Conservation (phyloP, 2,888 invertebrate genomes). For the Troides helena region DNA sequence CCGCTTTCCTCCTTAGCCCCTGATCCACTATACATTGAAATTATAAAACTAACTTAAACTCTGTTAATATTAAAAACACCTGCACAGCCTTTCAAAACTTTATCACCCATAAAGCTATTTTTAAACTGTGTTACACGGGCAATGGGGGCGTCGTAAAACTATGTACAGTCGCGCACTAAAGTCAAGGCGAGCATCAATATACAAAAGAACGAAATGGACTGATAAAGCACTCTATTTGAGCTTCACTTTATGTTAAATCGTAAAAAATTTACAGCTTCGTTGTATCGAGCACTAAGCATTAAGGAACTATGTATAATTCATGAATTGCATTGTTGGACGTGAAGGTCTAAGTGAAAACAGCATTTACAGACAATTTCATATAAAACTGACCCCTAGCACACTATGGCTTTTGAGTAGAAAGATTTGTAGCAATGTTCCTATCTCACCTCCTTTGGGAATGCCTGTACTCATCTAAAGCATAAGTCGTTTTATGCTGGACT, state of each 20-base stretch:
- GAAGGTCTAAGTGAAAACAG: too few species aligned
- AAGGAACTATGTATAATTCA: conserved; percentile 20
- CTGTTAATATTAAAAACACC: background rate
- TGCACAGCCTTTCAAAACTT: conserved; percentile 1
- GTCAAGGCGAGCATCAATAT: conserved; percentile 46
- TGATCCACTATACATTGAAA: too few species aligned
- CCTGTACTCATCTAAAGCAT: too few species aligned
- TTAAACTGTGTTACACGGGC: conserved; percentile 7
- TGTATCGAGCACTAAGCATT: conserved; percentile 13
- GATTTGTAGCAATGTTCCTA: too few species aligned
- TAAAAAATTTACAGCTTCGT: conserved; percentile 24
- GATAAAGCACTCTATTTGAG: conserved; percentile 60
- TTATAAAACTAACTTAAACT: too few species aligned
- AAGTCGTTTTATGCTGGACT: too few species aligned
- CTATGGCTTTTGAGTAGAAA: too few species aligned
- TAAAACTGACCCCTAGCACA: too few species aligned
- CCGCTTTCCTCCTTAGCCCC: too few species aligned
- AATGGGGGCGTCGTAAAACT: conserved; percentile 8
- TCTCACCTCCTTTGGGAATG: too few species aligned
- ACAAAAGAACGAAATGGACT: conserved; percentile 72
- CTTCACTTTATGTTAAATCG: conserved; percentile 46
- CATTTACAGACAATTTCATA: too few species aligned
- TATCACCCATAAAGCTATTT: conserved; percentile 10
- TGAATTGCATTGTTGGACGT: background rate
- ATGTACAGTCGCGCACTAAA: conserved; percentile 19